A percentile compares a stretch with the other conserved stretches of the same genome.
Conservation (phyloP, 2,113 vertebrate genomes). For the Sterna hirundo region DNA sequence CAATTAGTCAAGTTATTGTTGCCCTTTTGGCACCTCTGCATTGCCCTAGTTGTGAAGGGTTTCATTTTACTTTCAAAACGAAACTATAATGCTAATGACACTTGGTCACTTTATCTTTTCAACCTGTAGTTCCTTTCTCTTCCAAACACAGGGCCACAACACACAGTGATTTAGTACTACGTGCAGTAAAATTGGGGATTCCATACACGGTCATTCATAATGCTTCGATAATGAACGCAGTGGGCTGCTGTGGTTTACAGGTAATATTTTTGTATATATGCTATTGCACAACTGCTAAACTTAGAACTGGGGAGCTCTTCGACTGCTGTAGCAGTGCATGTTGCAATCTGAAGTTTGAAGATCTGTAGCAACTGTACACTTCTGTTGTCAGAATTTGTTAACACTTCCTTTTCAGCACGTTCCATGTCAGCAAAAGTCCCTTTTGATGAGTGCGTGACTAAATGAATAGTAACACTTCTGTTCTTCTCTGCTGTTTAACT, state of each 20-base stretch:
- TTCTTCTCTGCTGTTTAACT: not conserved
- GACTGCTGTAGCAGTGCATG: not conserved
- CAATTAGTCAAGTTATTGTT: not conserved
- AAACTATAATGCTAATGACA: not conserved
- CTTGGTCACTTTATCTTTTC: not conserved
- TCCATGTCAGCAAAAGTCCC: not conserved
- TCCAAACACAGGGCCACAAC: conserved; percentile 87
- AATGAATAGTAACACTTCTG: not conserved
- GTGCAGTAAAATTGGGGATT: conserved; percentile 88
- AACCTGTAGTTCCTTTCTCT: not conserved
- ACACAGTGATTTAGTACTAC: conserved; percentile 93
- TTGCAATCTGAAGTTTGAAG: not conserved
- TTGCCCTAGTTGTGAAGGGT: not conserved
- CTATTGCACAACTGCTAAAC: not conserved
- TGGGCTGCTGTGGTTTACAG: conserved; percentile 97
- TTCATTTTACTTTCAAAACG: not conserved
- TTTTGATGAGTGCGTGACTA: not conserved
- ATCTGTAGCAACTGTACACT: not conserved
- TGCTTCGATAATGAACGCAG: conserved; percentile 93
- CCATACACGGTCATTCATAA: conserved; percentile 92
- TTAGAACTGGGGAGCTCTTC: not conserved
- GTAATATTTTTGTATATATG: conserved; percentile 61
- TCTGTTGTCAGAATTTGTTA: conserved; percentile 12
- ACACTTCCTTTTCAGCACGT: not conserved
- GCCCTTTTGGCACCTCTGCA: not conserved